These are phyloP conservation scores for Pharmacophagus antenor DNA, from an alignment of 2,888 invertebrate species.

Conservation along the genomic window DNA sequence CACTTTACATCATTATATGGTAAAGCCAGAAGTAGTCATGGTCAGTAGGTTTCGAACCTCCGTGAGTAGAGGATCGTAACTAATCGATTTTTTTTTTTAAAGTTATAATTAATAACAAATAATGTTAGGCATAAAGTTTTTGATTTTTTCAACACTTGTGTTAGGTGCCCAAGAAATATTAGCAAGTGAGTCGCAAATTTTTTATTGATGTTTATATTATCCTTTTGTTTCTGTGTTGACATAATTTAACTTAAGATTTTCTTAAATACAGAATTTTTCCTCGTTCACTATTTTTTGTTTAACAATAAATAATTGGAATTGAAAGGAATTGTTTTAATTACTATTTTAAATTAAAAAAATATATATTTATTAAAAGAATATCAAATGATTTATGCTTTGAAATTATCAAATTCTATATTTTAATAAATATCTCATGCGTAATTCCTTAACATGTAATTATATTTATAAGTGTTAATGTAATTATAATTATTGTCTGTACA, in stretches of 20 bases:
- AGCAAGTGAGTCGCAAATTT: not conserved
- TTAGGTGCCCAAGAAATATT: not conserved
- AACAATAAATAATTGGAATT: not conserved
- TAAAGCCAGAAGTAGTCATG: slow-evolving; percentile 1
- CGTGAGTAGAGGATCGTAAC: not conserved
- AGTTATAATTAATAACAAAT: not conserved
- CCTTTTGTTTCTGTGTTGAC: not conserved
- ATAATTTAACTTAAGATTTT: not conserved
- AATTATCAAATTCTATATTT: too few relatives aligned
- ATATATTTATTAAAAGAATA: too few relatives aligned
- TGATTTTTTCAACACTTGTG: not conserved
- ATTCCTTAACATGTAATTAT: too few relatives aligned
- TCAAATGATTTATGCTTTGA: too few relatives aligned
- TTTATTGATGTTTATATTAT: not conserved
- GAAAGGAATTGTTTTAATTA: not conserved
- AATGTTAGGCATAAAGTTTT: not conserved
- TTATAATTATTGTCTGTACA: slow-evolving; percentile 1
- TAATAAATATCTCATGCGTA: too few relatives aligned
- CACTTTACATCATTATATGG: not conserved
- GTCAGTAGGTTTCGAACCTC: not conserved
- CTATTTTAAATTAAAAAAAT: not conserved
- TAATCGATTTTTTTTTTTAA: not conserved
- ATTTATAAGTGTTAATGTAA: not conserved
- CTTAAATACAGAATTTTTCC: not conserved
- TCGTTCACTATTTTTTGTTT: not conserved